phyloP scores from a whole-genome alignment of 2,888 invertebrate species.

The Gisinianus flammeolus region DNA sequence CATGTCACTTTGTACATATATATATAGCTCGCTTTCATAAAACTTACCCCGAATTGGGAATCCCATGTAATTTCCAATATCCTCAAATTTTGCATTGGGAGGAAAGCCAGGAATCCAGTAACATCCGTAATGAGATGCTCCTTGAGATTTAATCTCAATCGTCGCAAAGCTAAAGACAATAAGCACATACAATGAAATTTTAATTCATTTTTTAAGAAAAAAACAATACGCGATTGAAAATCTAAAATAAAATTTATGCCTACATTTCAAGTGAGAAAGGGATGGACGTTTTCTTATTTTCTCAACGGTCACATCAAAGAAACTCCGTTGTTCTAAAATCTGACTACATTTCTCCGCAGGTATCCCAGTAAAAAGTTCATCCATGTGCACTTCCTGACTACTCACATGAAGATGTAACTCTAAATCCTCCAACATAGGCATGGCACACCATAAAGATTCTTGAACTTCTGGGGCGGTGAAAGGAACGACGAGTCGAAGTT shows the following conservation, averaged over 20 bases:
- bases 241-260: too few species aligned
- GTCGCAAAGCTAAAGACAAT: conserved; percentile 3
- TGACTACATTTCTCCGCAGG: conserved; percentile 24
- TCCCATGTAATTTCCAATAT: conserved; percentile 43
- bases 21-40: too few species aligned
- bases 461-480: conserved; percentile 28
- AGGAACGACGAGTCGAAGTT: conserved; percentile 23
- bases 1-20: too few species aligned
- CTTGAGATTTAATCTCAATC: conserved; percentile 17
- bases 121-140: conserved; percentile 49
- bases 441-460: conserved; percentile 34
- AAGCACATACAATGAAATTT: too few species aligned
- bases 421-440: conserved; percentile 30
- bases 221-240: too few species aligned
- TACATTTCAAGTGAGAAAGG: conserved; percentile 26
- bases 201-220: too few species aligned
- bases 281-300: conserved; percentile 22
- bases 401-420: conserved; percentile 29
- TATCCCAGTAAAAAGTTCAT: conserved; percentile 33
- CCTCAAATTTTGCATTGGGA: conserved; percentile 42
- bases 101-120: conserved; percentile 51
- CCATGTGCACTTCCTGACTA: neutral
- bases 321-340: conserved; percentile 26
- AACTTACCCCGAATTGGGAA: conserved; percentile 24
- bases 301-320: conserved; percentile 28